A percentile compares a stretch with the other conserved stretches of the same genome.
Conservation (phyloP, 1,140 invertebrate species). For the Potamilus streckersoni region DNA sequence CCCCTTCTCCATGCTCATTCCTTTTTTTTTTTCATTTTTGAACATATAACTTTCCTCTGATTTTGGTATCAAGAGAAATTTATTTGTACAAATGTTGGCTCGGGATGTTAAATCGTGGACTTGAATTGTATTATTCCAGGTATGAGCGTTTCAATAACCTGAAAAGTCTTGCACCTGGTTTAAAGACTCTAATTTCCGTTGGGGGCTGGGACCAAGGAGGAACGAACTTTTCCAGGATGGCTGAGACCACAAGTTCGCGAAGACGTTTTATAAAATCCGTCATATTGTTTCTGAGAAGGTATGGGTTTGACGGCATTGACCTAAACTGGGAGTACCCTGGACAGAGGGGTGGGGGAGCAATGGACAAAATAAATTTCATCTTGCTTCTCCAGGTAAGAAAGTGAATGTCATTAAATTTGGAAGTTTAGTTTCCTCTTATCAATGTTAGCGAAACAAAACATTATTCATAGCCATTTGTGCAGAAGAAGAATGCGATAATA, state of each 20-base stretch:
- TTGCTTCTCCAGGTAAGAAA: constrained; percentile 80
- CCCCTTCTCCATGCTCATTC: too few species aligned
- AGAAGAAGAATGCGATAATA: too few species aligned
- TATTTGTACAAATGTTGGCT: too few species aligned
- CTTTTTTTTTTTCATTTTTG: too few species aligned
- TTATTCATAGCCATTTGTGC: too few species aligned
- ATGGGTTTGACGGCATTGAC: constrained; percentile 95
- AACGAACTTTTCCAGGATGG: constrained; percentile 35
- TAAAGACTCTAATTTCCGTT: constrained; percentile 41
- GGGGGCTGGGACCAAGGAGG: constrained; percentile 44
- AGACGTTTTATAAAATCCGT: constrained; percentile 65
- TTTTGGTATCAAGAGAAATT: too few species aligned
- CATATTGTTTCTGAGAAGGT: constrained; percentile 88
- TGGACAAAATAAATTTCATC: constrained; percentile 91
- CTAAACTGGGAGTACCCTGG: constrained; percentile 97
- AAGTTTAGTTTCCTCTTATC: neutral
- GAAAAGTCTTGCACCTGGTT: constrained; percentile 64
- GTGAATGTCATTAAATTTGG: neutral
- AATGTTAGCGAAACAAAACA: neutral
- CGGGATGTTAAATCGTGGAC: too few species aligned
- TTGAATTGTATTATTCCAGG: constrained; percentile 1
- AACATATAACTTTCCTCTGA: too few species aligned
- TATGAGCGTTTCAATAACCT: constrained; percentile 9
- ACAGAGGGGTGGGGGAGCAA: constrained; percentile 87
- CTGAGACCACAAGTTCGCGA: constrained; percentile 26